Base-by-base conservation (phyloP, 2,113 vertebrate species). In the Elephas maximus region DNA sequence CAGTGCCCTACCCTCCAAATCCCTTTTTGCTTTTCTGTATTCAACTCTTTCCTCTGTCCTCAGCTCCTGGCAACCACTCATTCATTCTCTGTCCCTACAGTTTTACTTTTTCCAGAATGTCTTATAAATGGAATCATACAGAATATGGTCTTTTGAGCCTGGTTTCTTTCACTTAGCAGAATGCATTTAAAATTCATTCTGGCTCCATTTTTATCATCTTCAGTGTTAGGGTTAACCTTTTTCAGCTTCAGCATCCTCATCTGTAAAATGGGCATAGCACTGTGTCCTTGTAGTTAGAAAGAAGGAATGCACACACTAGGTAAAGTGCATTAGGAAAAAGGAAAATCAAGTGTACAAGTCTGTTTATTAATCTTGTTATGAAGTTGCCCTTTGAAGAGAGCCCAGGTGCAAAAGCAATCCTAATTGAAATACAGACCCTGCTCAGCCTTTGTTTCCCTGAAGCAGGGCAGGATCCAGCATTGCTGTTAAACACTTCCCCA, bases 201-300 rank as follows among this genome's bases (percentile, higher is more conserved):
- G 17, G n/a, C 11, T 71, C 14, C 41, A 24, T 41, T 28, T n/a
- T 85, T 17, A 37, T 21, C 26, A 26, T 41, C 74, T 57, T 8
- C 45, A 44, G 30, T 33, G 63, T 44, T 89, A 48, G 26, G 8
- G 37, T 63, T 57, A 30, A 51, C 5, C 4, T 86, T 33, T 71
- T 93, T 62, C 11, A 73, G 76, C 71, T 51, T 90, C 51, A 28
- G 44, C 65, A 60, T 92, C 51, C 26, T 96, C 44, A 62, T 93
- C 65, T 74, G 10, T 81, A 92, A 96, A 90, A 92, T 96, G 73
- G 80, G 62, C 57, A 74, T 15, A 37, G 6, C 24, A 41, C n/a
- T 8, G 30, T 8, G 9, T 57, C 8, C 0, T 30, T 45, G 4
- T 17, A 17, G 45, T 62, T 28, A 76, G 21, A 62, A 95, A 92